Evolutionary conservation across 2,113 vertebrate species (phyloP), one percentile per base, ranked within the genome.

Genomic region (Rhadina sibilatrix): DNA sequence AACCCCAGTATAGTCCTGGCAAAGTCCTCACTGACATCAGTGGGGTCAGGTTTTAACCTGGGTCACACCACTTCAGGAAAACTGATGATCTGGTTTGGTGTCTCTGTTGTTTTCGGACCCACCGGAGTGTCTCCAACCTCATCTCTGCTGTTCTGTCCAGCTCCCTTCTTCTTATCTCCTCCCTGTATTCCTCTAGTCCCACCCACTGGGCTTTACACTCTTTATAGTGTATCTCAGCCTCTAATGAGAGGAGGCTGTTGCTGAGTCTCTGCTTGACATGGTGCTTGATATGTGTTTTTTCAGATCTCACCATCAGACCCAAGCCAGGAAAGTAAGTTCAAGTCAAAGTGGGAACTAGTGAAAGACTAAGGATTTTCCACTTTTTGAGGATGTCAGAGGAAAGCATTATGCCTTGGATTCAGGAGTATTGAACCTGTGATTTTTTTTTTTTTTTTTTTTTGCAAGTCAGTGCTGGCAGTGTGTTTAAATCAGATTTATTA

Each of bases 391-490:
- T 72, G 33, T 18, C 25, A 31, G 28, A 83, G 15, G 24, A 38
- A 44, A 40, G 37, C 42, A 69, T 59, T 57, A 63, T 22, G 5
- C 49, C 56, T 7, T 66, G 19, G n/a, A 74, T 87, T 87, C 35
- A 47, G 56, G 25, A 60, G 23, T 54, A 56, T 0, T 52, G 42
- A 72, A 57, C 17, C 35, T 30, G 35, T 35, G 68, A 19, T 10
- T 38, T 82, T 87, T 38, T 38, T 38, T 90, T 90, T 83, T 10
- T 38, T 82, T 87, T 38, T 38, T 38, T 90, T 90, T 83, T 77
- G 63, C 68, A 91, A 79, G 25, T 69, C 46, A 70, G 50, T 12
- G 16, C 53, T 69, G 42, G 17, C 42, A 91, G 15, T 40, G 30
- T 52, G 7, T 60, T 91, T 68, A 46, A 54, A 79, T 68, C 35